A percentile compares a stretch with the other conserved stretches of the same genome.
Conservation (phyloP, 2,113 vertebrate species). For the Erpornis zantholeuca region DNA sequence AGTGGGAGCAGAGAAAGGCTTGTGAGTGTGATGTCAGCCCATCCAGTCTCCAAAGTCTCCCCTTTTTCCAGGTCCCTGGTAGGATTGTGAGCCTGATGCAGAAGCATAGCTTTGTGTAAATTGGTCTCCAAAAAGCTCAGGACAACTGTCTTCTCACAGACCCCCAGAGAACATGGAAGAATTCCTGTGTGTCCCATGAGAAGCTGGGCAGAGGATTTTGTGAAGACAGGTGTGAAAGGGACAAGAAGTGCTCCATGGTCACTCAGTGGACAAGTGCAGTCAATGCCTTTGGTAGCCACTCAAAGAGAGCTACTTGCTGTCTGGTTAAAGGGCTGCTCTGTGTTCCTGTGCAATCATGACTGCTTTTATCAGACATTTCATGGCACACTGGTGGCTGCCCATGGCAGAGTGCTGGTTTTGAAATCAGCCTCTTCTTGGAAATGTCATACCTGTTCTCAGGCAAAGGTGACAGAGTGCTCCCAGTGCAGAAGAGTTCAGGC, state of each 20-base stretch:
- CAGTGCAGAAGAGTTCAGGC: accelerated
- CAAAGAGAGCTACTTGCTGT: neutral
- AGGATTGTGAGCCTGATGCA: neutral
- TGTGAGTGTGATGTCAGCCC: neutral
- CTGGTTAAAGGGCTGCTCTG: neutral
- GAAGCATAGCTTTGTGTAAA: neutral
- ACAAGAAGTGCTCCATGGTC: neutral
- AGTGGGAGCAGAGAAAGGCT: neutral
- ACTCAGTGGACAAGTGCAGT: neutral
- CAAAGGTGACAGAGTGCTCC: neutral
- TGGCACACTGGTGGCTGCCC: neutral
- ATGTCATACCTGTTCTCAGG: neutral
- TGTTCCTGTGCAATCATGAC: neutral
- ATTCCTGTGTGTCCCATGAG: neutral
- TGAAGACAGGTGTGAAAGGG: neutral
- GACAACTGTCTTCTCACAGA: neutral
- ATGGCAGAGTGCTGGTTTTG: neutral
- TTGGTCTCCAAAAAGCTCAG: neutral
- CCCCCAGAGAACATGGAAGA: neutral
- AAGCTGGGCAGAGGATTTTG: neutral
- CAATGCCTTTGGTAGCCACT: neutral
- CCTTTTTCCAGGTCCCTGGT: neutral
- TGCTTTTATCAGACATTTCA: neutral
- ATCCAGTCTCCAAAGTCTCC: neutral
- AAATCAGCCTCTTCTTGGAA: neutral